phyloP scores from a whole-genome alignment of 1,140 invertebrate species.

The Ruditapes philippinarum region DNA sequence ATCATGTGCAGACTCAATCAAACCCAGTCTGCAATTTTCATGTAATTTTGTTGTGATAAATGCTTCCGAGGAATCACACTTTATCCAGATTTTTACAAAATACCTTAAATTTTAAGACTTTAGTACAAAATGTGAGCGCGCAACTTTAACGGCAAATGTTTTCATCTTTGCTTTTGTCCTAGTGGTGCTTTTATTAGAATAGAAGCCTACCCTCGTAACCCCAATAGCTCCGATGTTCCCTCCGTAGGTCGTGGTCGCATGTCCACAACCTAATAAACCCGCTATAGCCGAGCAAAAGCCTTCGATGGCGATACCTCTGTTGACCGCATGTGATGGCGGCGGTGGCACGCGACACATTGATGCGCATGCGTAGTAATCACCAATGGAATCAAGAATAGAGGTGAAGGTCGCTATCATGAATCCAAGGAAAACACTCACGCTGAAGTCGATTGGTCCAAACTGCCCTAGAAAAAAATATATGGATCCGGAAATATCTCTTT shows the following conservation, averaged over 20 bases:
- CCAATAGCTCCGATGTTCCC: slow-evolving; percentile 76
- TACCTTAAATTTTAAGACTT: no score
- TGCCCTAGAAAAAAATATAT: slow-evolving; percentile 67
- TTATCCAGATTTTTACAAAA: no score
- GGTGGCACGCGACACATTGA: slow-evolving; percentile 68
- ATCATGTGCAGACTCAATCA: no score
- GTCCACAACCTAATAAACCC: slow-evolving; percentile 92
- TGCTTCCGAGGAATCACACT: no score
- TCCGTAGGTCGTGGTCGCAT: slow-evolving; percentile 94
- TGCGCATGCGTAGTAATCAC: slow-evolving; percentile 79
- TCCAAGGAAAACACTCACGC: slow-evolving; percentile 63
- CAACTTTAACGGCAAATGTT: no score
- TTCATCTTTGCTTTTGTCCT: no score
- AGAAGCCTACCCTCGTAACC: slow-evolving; percentile 76
- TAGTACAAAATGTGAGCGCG: no score
- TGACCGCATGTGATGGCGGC: slow-evolving; percentile 73
- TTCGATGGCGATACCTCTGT: slow-evolving; percentile 91
- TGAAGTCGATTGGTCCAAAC: slow-evolving; percentile 72
- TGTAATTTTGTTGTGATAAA: no score
- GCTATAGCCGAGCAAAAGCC: slow-evolving; percentile 93
- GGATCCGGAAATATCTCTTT: no score
- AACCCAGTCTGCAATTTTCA: no score
- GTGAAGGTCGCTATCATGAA: slow-evolving; percentile 74
- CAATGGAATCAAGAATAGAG: slow-evolving; percentile 81
- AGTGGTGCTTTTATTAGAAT: no score